phyloP scores from a whole-genome alignment of 2,797 vertebrate genomes.

The Cichlasoma orientale region DNA sequence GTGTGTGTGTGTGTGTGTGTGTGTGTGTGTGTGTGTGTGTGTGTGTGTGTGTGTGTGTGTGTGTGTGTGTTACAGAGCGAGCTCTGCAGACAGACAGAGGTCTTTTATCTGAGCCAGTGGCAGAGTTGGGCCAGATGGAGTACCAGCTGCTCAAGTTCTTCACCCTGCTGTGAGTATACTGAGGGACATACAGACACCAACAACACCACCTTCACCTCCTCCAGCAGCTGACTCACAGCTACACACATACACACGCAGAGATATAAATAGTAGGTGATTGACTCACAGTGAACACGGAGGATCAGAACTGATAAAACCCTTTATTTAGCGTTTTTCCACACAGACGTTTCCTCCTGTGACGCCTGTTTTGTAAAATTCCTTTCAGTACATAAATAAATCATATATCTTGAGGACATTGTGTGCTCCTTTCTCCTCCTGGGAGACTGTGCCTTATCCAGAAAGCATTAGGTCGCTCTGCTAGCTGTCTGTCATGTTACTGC shows the following conservation, averaged over 20 bases:
- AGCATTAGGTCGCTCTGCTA: background rate
- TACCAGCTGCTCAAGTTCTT: conserved; percentile 93
- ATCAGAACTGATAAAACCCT: conserved; percentile 20
- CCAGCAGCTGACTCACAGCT: conserved; percentile 43
- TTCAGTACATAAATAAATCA: too few relatives aligned
- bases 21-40: conserved; percentile 32
- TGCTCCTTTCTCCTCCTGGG: background rate
- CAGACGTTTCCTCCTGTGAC: background rate
- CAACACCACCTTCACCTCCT: conserved; percentile 41
- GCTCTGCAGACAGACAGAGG: conserved; percentile 84
- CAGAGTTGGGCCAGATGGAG: conserved; percentile 88
- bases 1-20: conserved; percentile 9
- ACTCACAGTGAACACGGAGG: conserved; percentile 4
- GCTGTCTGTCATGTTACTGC: background rate
- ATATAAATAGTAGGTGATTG: conserved; percentile 49
- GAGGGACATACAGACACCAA: conserved; percentile 35
- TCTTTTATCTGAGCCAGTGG: conserved; percentile 80
- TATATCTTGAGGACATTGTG: background rate
- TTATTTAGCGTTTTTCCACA: background rate
- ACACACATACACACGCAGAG: conserved; percentile 7
- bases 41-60: conserved; percentile 16
- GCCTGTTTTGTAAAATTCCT: conserved; percentile 3
- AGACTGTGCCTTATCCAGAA: background rate
- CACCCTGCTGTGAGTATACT: conserved; percentile 89
- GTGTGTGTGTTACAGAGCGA: conserved; percentile 78